Evolutionary conservation across 1,140 invertebrate genomes (phyloP).

Genomic region (Bemisia tabaci): DNA sequence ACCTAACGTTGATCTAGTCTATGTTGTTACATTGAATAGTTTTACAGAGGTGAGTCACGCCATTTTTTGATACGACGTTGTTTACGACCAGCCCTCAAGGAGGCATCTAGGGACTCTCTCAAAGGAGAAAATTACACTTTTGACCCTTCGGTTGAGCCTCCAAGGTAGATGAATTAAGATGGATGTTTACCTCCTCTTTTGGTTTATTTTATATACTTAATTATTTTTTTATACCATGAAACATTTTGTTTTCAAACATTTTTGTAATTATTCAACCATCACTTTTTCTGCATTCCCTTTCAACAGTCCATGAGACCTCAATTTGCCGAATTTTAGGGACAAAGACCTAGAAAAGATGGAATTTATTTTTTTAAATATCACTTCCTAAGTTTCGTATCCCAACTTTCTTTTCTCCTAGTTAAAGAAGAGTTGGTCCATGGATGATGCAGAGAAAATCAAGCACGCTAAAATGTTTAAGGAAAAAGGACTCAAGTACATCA

Average conservation of each 20-base stretch:
- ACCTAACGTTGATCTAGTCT: conserved; percentile 61
- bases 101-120: no score
- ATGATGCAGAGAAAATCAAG: conserved; percentile 59
- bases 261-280: no score
- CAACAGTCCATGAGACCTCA: conserved; percentile 6
- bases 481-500: conserved; percentile 86
- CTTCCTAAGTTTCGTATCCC: background rate
- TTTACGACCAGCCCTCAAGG: no score
- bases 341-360: conserved; percentile 2
- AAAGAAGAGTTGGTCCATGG: conserved; percentile 69
- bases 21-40: conserved; percentile 61
- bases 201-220: no score
- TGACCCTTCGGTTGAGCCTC: no score
- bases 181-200: no score
- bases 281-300: conserved; percentile 2
- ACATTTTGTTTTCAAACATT: no score
- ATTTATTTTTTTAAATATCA: background rate
- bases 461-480: conserved; percentile 72
- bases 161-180: no score
- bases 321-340: background rate
- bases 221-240: no score
- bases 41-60: conserved; percentile 60
- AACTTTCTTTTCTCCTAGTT: conserved; percentile 31
- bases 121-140: no score
- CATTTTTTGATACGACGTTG: conserved; percentile 4